A percentile compares a stretch with the other conserved stretches of the same genome.
phyloP scores from a whole-genome alignment of 2,797 vertebrate species.

The Peromyscus nudipes region DNA sequence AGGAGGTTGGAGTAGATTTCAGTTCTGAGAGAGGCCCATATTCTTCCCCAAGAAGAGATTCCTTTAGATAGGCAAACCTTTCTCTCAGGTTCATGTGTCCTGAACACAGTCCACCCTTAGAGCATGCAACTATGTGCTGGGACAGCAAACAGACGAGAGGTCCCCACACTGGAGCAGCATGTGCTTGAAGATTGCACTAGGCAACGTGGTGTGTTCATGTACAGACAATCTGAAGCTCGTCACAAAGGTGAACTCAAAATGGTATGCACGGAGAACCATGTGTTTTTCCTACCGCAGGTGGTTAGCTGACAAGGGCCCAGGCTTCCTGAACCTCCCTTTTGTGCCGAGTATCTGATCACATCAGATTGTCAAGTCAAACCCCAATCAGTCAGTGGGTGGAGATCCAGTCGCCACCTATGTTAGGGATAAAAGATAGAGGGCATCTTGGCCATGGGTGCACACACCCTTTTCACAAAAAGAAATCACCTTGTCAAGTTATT shows the following conservation, averaged over 20 bases:
- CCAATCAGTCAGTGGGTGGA: neutral
- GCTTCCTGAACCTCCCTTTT: no score
- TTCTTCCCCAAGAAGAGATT: neutral
- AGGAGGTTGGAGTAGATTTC: neutral
- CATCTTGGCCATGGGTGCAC: neutral
- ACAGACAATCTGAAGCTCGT: neutral
- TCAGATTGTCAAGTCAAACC: neutral
- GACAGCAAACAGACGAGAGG: neutral
- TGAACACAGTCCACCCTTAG: neutral
- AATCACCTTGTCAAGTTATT: neutral
- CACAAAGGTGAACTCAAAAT: neutral
- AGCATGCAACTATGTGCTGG: rapidly evolving
- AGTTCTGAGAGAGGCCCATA: neutral
- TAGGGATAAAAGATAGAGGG: neutral
- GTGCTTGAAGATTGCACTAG: neutral
- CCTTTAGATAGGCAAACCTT: neutral
- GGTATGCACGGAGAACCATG: neutral
- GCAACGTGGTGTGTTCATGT: neutral
- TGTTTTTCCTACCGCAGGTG: neutral
- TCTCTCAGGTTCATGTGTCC: neutral
- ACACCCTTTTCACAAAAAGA: neutral
- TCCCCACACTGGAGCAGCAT: neutral
- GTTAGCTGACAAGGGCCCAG: neutral
- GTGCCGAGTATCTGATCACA: neutral
- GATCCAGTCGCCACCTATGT: neutral